phyloP scores from a whole-genome alignment of 2,888 invertebrate species.

The Sinopyrophorus schimmeli region DNA sequence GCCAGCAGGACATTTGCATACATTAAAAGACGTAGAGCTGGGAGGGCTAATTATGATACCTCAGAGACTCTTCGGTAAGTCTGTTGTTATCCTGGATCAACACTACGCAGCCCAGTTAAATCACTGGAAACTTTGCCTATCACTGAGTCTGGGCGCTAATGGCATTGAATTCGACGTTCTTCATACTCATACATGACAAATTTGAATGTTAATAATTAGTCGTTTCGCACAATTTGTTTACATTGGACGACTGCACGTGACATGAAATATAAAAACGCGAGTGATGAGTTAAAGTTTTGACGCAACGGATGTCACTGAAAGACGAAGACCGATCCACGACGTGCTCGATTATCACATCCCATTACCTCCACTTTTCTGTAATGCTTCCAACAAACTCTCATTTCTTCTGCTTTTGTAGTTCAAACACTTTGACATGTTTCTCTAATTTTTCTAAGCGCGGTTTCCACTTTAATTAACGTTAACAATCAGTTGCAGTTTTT shows the following conservation, averaged over 20 bases:
- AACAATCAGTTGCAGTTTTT: too few relatives aligned
- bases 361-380: slow-evolving; percentile 43
- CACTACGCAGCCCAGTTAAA: slow-evolving; percentile 29
- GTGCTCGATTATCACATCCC: slow-evolving; percentile 44
- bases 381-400: slow-evolving; percentile 30
- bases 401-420: slow-evolving; percentile 26
- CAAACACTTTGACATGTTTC: slow-evolving; percentile 26
- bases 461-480: slow-evolving; percentile 7
- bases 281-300: slow-evolving; percentile 44
- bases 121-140: slow-evolving; percentile 34
- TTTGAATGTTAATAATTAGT: slow-evolving; percentile 3
- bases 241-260: slow-evolving; percentile 27
- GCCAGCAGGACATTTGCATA: slow-evolving; percentile 44
- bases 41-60: slow-evolving; percentile 45
- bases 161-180: slow-evolving; percentile 7
- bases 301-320: slow-evolving; percentile 32
- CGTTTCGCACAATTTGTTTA: slow-evolving; percentile 14
- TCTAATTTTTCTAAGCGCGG: slow-evolving; percentile 12
- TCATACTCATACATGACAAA: slow-evolving; percentile 1
- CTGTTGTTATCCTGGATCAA: slow-evolving; percentile 37
- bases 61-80: slow-evolving; percentile 43
- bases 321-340: slow-evolving; percentile 34
- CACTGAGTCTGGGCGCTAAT: slow-evolving; percentile 14
- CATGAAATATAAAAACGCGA: slow-evolving; percentile 34
- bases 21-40: slow-evolving; percentile 43